Evolutionary conservation across 2,888 invertebrate genomes (phyloP).

Genomic region (Helleia helle): DNA sequence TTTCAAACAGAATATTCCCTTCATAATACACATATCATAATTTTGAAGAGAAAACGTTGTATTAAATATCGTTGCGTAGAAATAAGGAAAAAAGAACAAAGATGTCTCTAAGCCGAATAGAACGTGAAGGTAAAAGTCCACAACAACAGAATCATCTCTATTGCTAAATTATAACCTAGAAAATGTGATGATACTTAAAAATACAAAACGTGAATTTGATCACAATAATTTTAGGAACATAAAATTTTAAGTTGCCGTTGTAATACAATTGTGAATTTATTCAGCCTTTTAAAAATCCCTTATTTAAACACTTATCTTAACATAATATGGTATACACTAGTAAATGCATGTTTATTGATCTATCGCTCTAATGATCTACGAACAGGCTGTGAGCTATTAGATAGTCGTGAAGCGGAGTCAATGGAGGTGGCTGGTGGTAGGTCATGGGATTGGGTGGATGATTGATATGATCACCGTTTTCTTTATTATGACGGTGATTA

Average conservation of each 20-base stretch:
- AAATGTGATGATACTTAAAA: background rate
- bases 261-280: background rate
- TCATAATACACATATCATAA: no score
- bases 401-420: slow-evolving; percentile 46
- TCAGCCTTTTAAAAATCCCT: background rate
- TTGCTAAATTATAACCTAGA: background rate
- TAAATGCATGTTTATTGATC: background rate
- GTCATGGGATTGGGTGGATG: slow-evolving; percentile 16
- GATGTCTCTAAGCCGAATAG: no score
- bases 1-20: no score
- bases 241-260: background rate
- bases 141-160: background rate
- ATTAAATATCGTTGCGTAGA: no score
- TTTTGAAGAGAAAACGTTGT: no score
- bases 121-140: no score
- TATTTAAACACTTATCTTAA: slow-evolving; percentile 7
- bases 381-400: slow-evolving; percentile 54
- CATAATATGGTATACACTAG: background rate
- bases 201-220: background rate
- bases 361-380: slow-evolving; percentile 32
- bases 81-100: no score
- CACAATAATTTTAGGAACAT: slow-evolving; percentile 7
- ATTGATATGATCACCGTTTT: slow-evolving; percentile 17
- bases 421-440: slow-evolving; percentile 22
- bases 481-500: slow-evolving; percentile 19